phyloP scores from a whole-genome alignment of 2,797 vertebrate genomes.

The Sphenodon punctatus region DNA sequence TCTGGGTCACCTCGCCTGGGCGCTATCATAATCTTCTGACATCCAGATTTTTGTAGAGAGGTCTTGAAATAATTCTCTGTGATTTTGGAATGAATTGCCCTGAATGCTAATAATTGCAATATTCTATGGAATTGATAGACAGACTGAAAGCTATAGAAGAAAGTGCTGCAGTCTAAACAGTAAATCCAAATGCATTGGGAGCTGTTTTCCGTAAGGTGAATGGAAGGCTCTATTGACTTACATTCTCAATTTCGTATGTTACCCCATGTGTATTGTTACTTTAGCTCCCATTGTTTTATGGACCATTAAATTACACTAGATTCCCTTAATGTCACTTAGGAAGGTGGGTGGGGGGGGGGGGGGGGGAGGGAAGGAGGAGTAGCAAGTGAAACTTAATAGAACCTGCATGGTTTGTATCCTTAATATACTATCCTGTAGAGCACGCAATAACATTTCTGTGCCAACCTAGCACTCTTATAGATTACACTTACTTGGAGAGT shows the following conservation, averaged over 20 bases:
- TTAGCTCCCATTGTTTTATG: neutral
- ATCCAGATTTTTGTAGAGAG: neutral
- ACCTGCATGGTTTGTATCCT: no score
- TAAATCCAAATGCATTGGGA: neutral
- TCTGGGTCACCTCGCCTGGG: no score
- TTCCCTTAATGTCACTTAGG: neutral
- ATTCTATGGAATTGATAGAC: neutral
- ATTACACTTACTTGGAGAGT: fast-evolving
- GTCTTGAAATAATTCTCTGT: neutral
- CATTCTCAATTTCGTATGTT: neutral
- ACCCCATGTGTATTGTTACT: neutral
- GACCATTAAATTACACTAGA: neutral
- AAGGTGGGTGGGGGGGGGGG: no score
- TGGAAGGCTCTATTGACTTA: neutral
- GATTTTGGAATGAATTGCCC: neutral
- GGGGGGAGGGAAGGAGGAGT: neutral
- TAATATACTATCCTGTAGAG: no score
- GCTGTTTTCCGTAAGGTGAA: neutral
- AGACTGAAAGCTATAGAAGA: neutral
- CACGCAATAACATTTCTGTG: no score
- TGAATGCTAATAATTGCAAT: neutral
- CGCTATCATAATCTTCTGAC: neutral
- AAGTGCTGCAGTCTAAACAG: neutral
- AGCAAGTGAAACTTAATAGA: no score
- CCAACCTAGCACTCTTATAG: no score